phyloP scores from a whole-genome alignment of 1,140 invertebrate species.

The Ips typographus region DNA sequence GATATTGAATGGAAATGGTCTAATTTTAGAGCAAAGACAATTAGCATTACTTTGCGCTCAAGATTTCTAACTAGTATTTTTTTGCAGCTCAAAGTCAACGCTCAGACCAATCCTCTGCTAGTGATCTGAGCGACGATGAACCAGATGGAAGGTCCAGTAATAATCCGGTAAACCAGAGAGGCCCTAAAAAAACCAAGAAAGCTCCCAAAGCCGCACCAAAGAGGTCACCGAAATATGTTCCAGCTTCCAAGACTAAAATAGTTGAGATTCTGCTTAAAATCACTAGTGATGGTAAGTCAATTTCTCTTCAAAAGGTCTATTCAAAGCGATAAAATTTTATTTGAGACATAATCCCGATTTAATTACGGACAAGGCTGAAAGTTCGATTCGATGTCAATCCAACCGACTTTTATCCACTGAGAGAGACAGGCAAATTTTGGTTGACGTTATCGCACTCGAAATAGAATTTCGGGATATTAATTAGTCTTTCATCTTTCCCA shows the following conservation, averaged over 20 bases:
- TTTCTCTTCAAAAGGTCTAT: neutral
- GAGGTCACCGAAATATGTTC: neutral
- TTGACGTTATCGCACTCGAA: conserved; percentile 18
- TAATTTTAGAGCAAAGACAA: conserved; percentile 10
- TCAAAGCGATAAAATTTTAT: neutral
- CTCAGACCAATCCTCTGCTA: neutral
- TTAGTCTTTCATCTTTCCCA: conserved; percentile 28
- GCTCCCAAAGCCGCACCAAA: neutral
- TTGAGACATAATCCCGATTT: conserved; percentile 4
- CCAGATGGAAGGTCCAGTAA: neutral
- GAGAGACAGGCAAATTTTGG: conserved; percentile 2
- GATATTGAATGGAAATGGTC: conserved; percentile 4
- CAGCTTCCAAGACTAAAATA: conserved; percentile 1
- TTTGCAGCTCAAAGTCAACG: neutral
- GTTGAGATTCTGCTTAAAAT: neutral
- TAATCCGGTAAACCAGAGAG: neutral
- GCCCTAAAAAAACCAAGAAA: neutral
- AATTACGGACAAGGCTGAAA: conserved; percentile 8
- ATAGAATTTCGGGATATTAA: conserved; percentile 27
- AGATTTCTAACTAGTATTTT: neutral
- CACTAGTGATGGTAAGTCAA: conserved; percentile 7
- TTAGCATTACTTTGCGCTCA: neutral
- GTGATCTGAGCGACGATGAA: neutral
- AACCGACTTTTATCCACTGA: conserved; percentile 11
- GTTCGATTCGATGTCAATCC: conserved; percentile 18